These are phyloP conservation scores for Cephus runcator DNA, from an alignment of 2,888 invertebrate genomes.

Conservation along the genomic window DNA sequence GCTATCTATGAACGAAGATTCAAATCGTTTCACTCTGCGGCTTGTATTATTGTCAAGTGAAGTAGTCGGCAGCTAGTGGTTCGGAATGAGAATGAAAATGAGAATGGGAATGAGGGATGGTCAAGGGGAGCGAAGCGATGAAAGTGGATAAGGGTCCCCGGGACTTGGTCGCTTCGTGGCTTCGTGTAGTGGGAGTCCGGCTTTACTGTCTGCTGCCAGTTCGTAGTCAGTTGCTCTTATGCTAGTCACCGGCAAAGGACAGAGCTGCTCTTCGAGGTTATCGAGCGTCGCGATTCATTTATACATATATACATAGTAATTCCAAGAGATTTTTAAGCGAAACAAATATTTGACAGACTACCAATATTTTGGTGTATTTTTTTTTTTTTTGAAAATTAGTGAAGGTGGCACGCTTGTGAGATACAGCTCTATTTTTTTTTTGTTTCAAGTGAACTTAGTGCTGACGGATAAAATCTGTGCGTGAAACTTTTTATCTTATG, in stretches of 20 bases:
- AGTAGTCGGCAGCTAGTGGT: background rate
- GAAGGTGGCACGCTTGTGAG: background rate
- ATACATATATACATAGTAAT: too few relatives aligned
- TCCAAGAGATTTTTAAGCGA: background rate
- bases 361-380: background rate
- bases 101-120: slow-evolving; percentile 38
- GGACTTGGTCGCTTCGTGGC: slow-evolving; percentile 2
- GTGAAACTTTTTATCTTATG: background rate
- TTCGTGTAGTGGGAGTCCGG: slow-evolving; percentile 48
- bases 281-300: background rate
- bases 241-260: slow-evolving; percentile 52
- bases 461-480: background rate
- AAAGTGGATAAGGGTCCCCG: slow-evolving; percentile 51
- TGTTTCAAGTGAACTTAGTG: background rate
- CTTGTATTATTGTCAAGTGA: slow-evolving; percentile 7
- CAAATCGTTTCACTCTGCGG: slow-evolving; percentile 28
- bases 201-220: slow-evolving; percentile 52
- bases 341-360: background rate
- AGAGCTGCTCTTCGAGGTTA: background rate
- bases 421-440: background rate
- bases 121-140: slow-evolving; percentile 43
- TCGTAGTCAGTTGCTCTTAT: slow-evolving; percentile 62
- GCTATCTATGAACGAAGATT: slow-evolving; percentile 34
- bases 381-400: background rate
- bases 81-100: background rate